Base-by-base conservation (phyloP, 2,113 vertebrate genomes). In the Lepus americanus region DNA sequence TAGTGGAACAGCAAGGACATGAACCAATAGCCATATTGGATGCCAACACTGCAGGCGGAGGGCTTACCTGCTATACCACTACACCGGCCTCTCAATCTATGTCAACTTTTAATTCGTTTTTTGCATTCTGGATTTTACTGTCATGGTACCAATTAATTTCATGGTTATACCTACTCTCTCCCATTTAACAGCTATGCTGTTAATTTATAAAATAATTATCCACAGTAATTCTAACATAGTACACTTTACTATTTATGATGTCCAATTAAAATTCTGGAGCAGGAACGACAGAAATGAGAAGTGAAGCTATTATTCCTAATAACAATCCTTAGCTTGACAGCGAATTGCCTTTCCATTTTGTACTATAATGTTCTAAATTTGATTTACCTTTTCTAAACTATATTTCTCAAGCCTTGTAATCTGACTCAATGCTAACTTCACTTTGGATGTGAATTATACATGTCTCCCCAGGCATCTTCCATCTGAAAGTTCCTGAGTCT, bases 401-500 rank as follows among this genome's bases (percentile, higher is more conserved):
- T 31, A 31, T 79, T 39, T 61, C 92, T 97, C 73, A 89, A 64
- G 14, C 73, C 89, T 27, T 6, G 17, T 63, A 53, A 33, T 80
- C 17, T 80, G 27, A 36, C 11, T 89, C 12, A 20, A 4, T 59
- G 7, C 0, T 87, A 83, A 63, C 3, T 86, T 20, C 0, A 23
- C 59, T 96, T 67, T 90, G 20, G 22, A 27, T 44, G n/a, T 1
- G 29, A 97, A 94, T 97, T 39, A 0, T 94, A 13, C 97, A 29
- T 72, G 19, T 88, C 97, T 97, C 96, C 13, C 94, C 97, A 99
- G 99, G 99, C 98, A 99, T 99, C 97, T 99, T 99, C 96, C 99
- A 99, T 96, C 98, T 99, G 70, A 99, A 99, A 98, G 99, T 99
- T 70, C 99, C 99, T 0, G 99, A 99, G 89, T 99, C 99, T 8